Evolutionary conservation across 1,140 invertebrate genomes (phyloP).

Genomic region (Glomeris maerens): DNA sequence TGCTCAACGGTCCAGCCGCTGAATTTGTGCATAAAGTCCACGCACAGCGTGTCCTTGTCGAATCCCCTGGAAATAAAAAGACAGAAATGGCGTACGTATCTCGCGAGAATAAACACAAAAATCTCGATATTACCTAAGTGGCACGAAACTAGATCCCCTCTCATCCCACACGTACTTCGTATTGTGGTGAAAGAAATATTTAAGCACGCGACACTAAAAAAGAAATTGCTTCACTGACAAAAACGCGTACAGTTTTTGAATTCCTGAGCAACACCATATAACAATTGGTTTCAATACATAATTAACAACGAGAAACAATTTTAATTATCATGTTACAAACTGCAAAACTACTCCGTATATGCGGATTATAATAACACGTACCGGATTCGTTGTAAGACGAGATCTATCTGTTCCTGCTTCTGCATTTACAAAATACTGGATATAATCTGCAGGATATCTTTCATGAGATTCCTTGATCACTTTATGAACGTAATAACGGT

Average conservation of each 20-base stretch:
- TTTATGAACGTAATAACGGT: too few relatives aligned
- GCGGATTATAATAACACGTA: slow-evolving; percentile 12
- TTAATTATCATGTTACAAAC: slow-evolving; percentile 13
- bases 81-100: too few relatives aligned
- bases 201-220: slow-evolving; percentile 13
- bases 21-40: slow-evolving; percentile 27
- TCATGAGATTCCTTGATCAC: too few relatives aligned
- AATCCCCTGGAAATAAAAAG: slow-evolving; percentile 25
- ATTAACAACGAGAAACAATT: slow-evolving; percentile 15
- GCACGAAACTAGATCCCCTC: slow-evolving; percentile 17
- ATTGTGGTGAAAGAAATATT: slow-evolving; percentile 25
- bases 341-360: slow-evolving; percentile 12
- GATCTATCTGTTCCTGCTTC: too few relatives aligned
- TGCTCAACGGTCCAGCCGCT: slow-evolving; percentile 25
- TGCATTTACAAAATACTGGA: too few relatives aligned
- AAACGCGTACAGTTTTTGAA: slow-evolving; percentile 16
- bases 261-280: neutral
- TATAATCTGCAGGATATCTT: too few relatives aligned
- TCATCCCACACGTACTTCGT: slow-evolving; percentile 25
- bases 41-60: slow-evolving; percentile 26
- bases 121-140: slow-evolving; percentile 12
- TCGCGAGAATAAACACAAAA: slow-evolving; percentile 2
- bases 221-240: neutral
- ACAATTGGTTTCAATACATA: slow-evolving; percentile 8
- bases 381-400: neutral